A percentile compares a stretch with the other conserved stretches of the same genome.
Evolutionary conservation across 2,797 vertebrate genomes (phyloP).

Genomic region (Cryptoblepharus egeriae): DNA sequence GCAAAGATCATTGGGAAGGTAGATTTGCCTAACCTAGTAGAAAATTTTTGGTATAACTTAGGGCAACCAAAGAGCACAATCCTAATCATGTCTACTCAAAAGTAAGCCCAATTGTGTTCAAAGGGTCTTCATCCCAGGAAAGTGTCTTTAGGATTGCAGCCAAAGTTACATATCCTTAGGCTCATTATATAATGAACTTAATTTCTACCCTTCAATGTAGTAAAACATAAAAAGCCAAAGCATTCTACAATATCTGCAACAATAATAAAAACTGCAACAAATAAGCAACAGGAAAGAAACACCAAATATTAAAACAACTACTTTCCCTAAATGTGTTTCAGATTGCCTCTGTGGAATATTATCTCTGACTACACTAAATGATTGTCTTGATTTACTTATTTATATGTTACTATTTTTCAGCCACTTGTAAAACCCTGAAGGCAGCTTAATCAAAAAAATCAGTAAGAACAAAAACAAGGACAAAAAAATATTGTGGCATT

Average conservation of each 20-base stretch:
- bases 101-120: too few relatives aligned
- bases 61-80: too few relatives aligned
- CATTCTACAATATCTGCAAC: too few relatives aligned
- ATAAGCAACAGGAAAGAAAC: not conserved
- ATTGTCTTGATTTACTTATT: too few relatives aligned
- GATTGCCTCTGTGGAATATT: not conserved
- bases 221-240: not conserved
- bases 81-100: too few relatives aligned
- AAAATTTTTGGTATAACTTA: not conserved
- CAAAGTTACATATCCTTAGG: not conserved
- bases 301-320: not conserved
- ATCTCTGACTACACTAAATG: not conserved
- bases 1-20: slow-evolving; percentile 31
- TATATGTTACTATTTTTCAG: too few relatives aligned
- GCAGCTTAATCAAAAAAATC: too few relatives aligned
- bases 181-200: not conserved
- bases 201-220: not conserved
- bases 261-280: not conserved
- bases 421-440: too few relatives aligned
- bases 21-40: slow-evolving; percentile 11
- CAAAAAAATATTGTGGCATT: too few relatives aligned
- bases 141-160: too few relatives aligned
- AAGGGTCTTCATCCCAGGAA: too few relatives aligned
- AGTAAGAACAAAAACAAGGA: too few relatives aligned
- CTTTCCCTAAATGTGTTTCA: not conserved